A percentile compares a stretch with the other conserved stretches of the same genome.
These are phyloP conservation scores for Macquaria australasica DNA, from an alignment of 2,113 vertebrate genomes.

Conservation along the genomic window DNA sequence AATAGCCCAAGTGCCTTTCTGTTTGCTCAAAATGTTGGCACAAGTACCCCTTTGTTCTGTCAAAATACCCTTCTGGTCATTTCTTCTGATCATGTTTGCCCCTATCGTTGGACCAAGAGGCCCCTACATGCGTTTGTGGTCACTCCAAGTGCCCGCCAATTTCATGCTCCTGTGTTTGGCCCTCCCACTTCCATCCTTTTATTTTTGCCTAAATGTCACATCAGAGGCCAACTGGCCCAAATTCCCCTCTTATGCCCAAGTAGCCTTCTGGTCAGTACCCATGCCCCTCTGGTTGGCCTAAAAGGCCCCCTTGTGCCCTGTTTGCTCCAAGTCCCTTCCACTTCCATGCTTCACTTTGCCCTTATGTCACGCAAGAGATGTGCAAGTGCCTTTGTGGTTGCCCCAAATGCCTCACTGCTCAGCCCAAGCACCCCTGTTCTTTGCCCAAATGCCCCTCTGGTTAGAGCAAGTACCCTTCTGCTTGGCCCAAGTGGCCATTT, in stretches of 20 bases:
- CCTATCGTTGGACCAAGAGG: background rate
- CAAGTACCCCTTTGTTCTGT: background rate
- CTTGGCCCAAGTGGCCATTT: background rate
- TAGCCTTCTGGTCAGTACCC: background rate
- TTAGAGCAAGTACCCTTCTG: background rate
- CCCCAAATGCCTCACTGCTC: background rate
- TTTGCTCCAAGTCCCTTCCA: background rate
- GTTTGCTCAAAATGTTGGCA: background rate
- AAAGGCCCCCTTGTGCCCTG: background rate
- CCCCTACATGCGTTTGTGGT: background rate
- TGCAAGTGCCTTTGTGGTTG: background rate
- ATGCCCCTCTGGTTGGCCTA: background rate
- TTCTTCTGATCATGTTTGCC: background rate
- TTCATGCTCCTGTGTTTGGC: background rate
- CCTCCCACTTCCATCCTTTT: too few species aligned
- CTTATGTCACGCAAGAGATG: background rate
- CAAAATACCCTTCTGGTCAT: background rate
- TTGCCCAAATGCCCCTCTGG: background rate
- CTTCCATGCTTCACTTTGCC: background rate
- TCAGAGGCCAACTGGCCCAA: background rate
- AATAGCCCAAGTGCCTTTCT: background rate
- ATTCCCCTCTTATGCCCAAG: background rate
- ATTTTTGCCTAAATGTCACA: too few species aligned
- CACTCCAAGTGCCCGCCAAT: too few species aligned
- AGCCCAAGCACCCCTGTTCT: background rate